Percentiles rank a stretch among this genome's conserved stretches.
Conservation (phyloP, 2,113 vertebrate genomes). For the Syrrhaptes paradoxus region DNA sequence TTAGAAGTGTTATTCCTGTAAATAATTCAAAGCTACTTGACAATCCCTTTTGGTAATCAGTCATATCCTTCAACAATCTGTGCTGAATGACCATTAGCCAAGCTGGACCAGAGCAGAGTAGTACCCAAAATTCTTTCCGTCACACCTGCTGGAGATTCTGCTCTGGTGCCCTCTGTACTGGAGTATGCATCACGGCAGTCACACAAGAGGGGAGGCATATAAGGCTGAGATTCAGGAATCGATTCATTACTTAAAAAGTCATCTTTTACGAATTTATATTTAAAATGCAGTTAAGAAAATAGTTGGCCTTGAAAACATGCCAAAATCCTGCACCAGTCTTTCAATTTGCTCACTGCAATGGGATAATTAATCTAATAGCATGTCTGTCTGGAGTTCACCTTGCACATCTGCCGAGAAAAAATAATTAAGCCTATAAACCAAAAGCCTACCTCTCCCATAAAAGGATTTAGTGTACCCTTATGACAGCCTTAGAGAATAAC, state of each 20-base stretch:
- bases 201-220: neutral
- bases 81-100: neutral
- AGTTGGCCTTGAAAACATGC: neutral
- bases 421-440: neutral
- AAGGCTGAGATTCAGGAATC: neutral
- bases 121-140: neutral
- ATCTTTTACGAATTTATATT: neutral
- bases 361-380: neutral
- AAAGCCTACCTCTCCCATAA: neutral
- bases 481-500: neutral
- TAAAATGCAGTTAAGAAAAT: neutral
- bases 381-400: neutral
- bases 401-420: neutral
- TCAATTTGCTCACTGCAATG: neutral
- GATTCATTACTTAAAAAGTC: neutral
- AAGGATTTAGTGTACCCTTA: neutral
- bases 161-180: fast-evolving
- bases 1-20: neutral
- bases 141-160: neutral
- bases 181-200: neutral
- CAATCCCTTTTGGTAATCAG: neutral
- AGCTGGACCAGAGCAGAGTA: neutral
- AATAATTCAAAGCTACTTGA: neutral
- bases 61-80: neutral
- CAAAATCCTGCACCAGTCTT: neutral